Evolutionary conservation across 2,888 invertebrate species (phyloP).

Genomic region (Caenorhabditis sulstoni): DNA sequence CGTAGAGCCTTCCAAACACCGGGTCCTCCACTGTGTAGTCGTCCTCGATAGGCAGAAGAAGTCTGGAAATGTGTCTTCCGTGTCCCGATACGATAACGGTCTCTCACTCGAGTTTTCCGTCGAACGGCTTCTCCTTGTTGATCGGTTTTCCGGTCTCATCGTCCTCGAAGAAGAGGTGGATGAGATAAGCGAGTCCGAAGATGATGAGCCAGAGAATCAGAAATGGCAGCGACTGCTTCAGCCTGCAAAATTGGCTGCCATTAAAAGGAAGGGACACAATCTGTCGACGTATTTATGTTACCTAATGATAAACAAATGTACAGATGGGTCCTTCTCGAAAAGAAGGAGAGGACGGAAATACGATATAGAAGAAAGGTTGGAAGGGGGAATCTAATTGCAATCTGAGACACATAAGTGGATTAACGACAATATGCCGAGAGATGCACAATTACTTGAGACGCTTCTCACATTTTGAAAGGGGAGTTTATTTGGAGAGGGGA

Average conservation of each 20-base stretch:
- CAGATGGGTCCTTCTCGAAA: constrained; percentile 35
- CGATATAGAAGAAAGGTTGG: constrained; percentile 36
- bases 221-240: constrained; percentile 50
- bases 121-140: constrained; percentile 47
- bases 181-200: constrained; percentile 41
- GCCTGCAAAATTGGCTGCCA: constrained; percentile 43
- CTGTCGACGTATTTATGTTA: constrained; percentile 44
- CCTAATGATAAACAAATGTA: constrained; percentile 60
- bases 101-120: constrained; percentile 36
- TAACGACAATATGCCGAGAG: constrained; percentile 39
- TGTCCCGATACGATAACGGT: too few species aligned
- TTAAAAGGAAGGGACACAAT: constrained; percentile 30
- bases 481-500: constrained; percentile 4
- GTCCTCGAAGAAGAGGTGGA: constrained; percentile 52
- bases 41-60: constrained; percentile 47
- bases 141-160: constrained; percentile 49
- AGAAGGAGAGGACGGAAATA: constrained; percentile 26
- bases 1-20: constrained; percentile 55
- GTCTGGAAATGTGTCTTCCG: constrained; percentile 44
- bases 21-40: constrained; percentile 61
- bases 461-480: constrained; percentile 20
- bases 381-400: constrained; percentile 41
- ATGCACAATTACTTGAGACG: constrained; percentile 37
- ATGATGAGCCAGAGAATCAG: constrained; percentile 44
- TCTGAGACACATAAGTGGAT: constrained; percentile 55